Base-by-base conservation (phyloP, 2,797 vertebrate genomes). In the Sternotherus odoratus region DNA sequence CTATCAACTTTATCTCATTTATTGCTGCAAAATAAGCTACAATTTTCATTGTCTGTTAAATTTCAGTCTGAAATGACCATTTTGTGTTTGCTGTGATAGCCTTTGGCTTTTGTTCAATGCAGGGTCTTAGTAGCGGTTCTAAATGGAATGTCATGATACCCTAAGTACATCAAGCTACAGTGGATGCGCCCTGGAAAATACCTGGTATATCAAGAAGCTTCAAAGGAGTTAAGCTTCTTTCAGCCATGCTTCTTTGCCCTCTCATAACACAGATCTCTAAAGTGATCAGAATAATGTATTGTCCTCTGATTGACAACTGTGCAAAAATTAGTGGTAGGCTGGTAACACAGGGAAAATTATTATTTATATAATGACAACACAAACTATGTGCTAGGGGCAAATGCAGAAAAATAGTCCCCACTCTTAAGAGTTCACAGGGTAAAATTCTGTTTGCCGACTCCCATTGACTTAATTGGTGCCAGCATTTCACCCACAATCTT, bases 1-100 rank as follows among this genome's bases (percentile, higher is more conserved):
- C 77, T 84, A 91, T 77, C 54, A 85, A 74, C 77, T 91, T 89
- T 90, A 17, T 33, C 23, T 94, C 90, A 91, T 96, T 96, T 93
- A 86, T 89, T 83, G 33, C 49, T 89, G 36, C 6, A 53, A 19
- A 93, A 89, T 79, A 88, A 92, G 19, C 16, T 89, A 26, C 79
- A 77, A 81, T 89, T 94, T 93, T 86, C 54, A 78, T 15, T 80
- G n/a, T 49, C 74, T 82, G 74, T 87, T 92, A 93, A 57, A 82
- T 91, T 96, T 91, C 88, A 92, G 2, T 5, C 56, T 88, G 79
- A 91, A 91, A 88, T 36, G 0, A 66, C 77, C 85, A 83, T 36
- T 87, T 94, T 91, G 78, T 56, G 19, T 66, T 91, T 93, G 54
- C 30, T 53, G 13, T 85, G 93, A 48, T 21, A 56, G 11, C 74